These are phyloP conservation scores for honey bee (Apis mellifera) DNA, from an alignment of 1,140 invertebrate genomes.

Conservation along the genomic window DNA sequence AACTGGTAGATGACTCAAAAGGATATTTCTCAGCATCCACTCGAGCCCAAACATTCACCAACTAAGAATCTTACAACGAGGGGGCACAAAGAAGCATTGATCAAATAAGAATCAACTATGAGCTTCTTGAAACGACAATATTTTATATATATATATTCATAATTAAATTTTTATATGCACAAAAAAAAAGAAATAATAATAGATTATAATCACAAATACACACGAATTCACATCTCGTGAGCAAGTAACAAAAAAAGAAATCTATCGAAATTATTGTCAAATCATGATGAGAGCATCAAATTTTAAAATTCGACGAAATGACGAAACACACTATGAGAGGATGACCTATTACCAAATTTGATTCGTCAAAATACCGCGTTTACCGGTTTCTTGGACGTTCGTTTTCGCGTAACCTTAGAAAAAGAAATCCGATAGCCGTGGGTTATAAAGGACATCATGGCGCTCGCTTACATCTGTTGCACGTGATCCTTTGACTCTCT, in stretches of 20 bases:
- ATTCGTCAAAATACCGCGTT: background rate
- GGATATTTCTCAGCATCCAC: conserved; percentile 8
- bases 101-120: background rate
- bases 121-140: too few species aligned
- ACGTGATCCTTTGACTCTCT: background rate
- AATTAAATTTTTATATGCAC: too few species aligned
- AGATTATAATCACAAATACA: background rate
- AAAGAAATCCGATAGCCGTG: background rate
- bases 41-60: background rate
- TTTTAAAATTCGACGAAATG: background rate
- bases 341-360: conserved; percentile 44
- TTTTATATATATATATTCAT: too few species aligned
- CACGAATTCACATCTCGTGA: too few species aligned
- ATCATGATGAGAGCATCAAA: background rate
- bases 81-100: background rate
- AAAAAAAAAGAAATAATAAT: background rate
- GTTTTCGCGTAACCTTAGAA: conserved; percentile 20
- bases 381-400: conserved; percentile 24
- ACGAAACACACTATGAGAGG: background rate
- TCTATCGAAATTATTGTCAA: background rate
- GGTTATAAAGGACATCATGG: background rate
- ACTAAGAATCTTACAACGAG: too few species aligned
- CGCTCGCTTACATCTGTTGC: background rate
- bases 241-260: too few species aligned
- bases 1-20: conserved; percentile 59